Conservation (phyloP, 1,140 invertebrate species). For the Danaus plexippus region DNA sequence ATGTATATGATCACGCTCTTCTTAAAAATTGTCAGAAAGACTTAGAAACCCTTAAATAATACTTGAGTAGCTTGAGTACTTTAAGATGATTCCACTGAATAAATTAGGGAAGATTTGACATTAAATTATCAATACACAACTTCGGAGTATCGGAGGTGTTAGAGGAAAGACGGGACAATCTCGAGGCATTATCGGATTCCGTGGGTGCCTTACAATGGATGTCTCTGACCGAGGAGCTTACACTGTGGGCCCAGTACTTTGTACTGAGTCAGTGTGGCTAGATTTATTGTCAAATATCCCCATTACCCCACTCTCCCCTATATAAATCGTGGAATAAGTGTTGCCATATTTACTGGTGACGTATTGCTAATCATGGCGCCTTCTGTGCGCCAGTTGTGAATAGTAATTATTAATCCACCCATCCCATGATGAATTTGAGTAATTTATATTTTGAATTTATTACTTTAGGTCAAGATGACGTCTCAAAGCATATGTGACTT, state of each 20-base stretch:
- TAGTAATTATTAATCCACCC: constrained; percentile 64
- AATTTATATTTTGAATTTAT: constrained; percentile 66
- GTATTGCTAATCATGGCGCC: constrained; percentile 61
- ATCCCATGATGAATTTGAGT: constrained; percentile 61
- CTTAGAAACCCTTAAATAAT: too few relatives aligned
- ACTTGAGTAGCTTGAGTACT: too few relatives aligned
- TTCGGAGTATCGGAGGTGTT: constrained; percentile 46
- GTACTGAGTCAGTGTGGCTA: constrained; percentile 65
- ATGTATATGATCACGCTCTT: too few relatives aligned
- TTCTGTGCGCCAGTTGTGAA: constrained; percentile 50
- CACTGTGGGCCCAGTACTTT: constrained; percentile 60
- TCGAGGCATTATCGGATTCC: constrained; percentile 67
- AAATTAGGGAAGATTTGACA: constrained; percentile 11
- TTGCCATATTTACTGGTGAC: constrained; percentile 69
- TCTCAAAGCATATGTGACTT: constrained; percentile 28
- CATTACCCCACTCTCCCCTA: constrained; percentile 51
- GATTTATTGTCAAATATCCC: constrained; percentile 64
- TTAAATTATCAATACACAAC: constrained; percentile 33
- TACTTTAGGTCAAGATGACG: constrained; percentile 32
- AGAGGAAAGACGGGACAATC: constrained; percentile 67
- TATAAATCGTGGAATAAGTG: constrained; percentile 68
- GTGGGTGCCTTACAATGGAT: constrained; percentile 60
- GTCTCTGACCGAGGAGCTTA: constrained; percentile 61
- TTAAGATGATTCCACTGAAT: constrained; percentile 5
- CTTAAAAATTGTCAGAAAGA: too few relatives aligned